Conservation (phyloP, 1,140 invertebrate species). For the Amyelois transitella region DNA sequence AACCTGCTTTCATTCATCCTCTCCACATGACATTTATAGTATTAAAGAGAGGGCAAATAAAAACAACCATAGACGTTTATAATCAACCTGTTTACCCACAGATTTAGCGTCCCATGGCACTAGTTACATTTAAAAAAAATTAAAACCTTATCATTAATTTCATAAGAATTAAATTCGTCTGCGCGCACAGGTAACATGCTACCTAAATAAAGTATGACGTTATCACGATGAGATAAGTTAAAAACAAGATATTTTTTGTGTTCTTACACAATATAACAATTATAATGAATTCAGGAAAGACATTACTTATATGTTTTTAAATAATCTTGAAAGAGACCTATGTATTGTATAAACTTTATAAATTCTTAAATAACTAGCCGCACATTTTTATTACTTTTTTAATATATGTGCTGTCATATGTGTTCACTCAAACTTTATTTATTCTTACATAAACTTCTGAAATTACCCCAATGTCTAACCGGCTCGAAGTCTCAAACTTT, state of each 20-base stretch:
- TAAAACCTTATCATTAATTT: neutral
- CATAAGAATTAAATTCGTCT: neutral
- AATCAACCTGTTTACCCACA: neutral
- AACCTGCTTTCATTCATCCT: no score
- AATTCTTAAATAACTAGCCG: no score
- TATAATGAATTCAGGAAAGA: neutral
- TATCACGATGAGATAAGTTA: conserved; percentile 2
- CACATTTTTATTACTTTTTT: no score
- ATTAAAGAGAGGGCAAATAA: neutral
- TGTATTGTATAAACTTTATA: no score
- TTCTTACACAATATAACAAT: neutral
- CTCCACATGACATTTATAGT: no score
- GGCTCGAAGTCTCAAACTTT: no score
- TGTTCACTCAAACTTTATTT: no score
- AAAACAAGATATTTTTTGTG: conserved; percentile 2
- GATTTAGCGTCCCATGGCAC: neutral
- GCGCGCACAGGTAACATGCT: neutral
- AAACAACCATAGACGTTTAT: neutral
- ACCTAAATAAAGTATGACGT: conserved; percentile 4
- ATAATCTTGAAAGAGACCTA: no score
- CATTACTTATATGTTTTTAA: no score
- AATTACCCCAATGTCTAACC: no score
- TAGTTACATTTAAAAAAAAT: neutral
- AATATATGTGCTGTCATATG: no score
- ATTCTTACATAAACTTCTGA: no score